Conservation (phyloP, 2,797 vertebrate genomes). For the Anomalospiza imberbis region DNA sequence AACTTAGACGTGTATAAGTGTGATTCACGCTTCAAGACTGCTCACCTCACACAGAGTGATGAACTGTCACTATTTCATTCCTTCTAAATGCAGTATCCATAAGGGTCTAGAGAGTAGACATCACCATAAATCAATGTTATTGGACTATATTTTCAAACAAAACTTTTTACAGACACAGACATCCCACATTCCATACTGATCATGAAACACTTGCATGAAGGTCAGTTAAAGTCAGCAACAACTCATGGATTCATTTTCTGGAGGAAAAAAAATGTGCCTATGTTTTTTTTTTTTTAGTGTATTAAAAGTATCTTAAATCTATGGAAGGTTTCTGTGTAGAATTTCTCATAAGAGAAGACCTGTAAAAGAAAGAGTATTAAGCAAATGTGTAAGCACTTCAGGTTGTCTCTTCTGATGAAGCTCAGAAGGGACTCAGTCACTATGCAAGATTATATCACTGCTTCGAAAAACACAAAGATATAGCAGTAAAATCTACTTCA, state of each 20-base stretch:
- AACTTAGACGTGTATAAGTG: not conserved
- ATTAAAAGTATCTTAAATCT: slow-evolving; percentile 36
- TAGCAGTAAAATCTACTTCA: not conserved
- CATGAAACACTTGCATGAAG: slow-evolving; percentile 57
- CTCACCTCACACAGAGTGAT: slow-evolving; percentile 48
- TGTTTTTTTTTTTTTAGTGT: not conserved
- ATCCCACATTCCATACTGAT: slow-evolving; percentile 50
- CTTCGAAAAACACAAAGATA: not conserved
- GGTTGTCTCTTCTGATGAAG: slow-evolving; percentile 21
- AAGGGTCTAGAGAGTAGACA: slow-evolving; percentile 67
- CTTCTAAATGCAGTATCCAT: slow-evolving; percentile 64
- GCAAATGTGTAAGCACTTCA: not conserved
- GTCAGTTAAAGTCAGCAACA: slow-evolving; percentile 66
- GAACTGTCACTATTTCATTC: slow-evolving; percentile 63
- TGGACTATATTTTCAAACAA: slow-evolving; percentile 73
- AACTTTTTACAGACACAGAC: slow-evolving; percentile 64
- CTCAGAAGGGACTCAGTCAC: not conserved
- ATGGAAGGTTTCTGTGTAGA: slow-evolving; percentile 1
- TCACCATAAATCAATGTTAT: slow-evolving; percentile 73
- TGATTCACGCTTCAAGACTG: slow-evolving; percentile 44
- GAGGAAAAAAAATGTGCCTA: slow-evolving; percentile 9
- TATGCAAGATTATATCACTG: not conserved
- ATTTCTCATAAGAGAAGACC: slow-evolving; percentile 21
- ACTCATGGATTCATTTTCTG: slow-evolving; percentile 53
- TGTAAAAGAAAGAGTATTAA: slow-evolving; percentile 24